These are phyloP conservation scores for Gymnocypris eckloni DNA, from an alignment of 2,797 vertebrate species.

Conservation along the genomic window DNA sequence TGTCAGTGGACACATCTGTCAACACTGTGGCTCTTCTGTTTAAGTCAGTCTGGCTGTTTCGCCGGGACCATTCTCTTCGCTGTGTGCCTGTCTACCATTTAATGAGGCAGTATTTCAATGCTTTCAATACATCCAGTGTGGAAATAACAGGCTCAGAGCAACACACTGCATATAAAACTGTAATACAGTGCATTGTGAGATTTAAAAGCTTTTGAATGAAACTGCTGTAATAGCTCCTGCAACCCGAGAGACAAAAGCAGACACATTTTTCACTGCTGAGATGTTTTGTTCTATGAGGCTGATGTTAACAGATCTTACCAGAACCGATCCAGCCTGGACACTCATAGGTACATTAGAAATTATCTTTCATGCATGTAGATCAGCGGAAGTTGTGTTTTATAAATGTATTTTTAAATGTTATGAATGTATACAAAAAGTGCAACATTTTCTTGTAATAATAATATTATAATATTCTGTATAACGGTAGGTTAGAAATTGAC, in stretches of 20 bases:
- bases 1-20: constrained; percentile 48
- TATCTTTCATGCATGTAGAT: neutral
- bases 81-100: constrained; percentile 23
- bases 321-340: constrained; percentile 3
- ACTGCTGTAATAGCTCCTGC: constrained; percentile 40
- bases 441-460: neutral
- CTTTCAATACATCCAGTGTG: constrained; percentile 40
- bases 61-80: constrained; percentile 30
- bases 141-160: constrained; percentile 36
- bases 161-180: constrained; percentile 45
- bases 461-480: neutral
- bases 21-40: constrained; percentile 15
- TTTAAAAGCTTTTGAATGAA: constrained; percentile 53
- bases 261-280: constrained; percentile 22
- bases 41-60: constrained; percentile 27
- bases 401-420: neutral
- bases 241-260: constrained; percentile 38
- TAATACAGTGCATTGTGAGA: constrained; percentile 44
- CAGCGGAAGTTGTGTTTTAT: neutral
- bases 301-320: constrained; percentile 32
- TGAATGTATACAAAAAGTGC: neutral
- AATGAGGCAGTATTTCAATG: constrained; percentile 43
- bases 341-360: neutral
- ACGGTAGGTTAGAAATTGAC: neutral
- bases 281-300: constrained; percentile 20